Evolutionary conservation across 2,888 invertebrate species (phyloP).

Genomic region (Drosophila infuscata): DNA sequence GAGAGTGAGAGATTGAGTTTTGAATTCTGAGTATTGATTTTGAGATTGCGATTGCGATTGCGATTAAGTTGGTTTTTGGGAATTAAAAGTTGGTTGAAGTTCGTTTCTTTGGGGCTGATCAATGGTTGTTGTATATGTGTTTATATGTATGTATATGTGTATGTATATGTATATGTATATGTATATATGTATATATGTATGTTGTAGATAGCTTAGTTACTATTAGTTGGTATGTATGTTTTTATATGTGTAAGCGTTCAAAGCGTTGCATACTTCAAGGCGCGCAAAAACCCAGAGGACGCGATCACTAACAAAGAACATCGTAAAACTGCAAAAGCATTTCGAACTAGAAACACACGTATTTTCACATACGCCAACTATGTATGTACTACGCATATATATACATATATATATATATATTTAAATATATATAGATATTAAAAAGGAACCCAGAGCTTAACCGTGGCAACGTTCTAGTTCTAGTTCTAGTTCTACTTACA

Average conservation of each 20-base stretch:
- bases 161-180: conserved; percentile 4
- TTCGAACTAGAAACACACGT: conserved; percentile 33
- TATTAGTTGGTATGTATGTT: conserved; percentile 4
- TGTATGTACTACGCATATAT: conserved; percentile 26
- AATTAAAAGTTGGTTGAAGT: conserved; percentile 15
- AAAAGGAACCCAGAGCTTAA: conserved; percentile 32
- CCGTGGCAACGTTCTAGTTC: conserved; percentile 34
- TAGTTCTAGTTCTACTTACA: conserved; percentile 43
- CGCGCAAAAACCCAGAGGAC: conserved; percentile 46
- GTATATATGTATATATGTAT: conserved; percentile 12
- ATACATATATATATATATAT: background rate
- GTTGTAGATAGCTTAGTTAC: conserved; percentile 1
- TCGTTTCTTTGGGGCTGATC: conserved; percentile 30
- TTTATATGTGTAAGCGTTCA: conserved; percentile 53
- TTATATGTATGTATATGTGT: conserved; percentile 11
- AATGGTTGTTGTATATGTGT: conserved; percentile 25
- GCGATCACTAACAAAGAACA: conserved; percentile 36
- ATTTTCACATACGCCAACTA: conserved; percentile 1
- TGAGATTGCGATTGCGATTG: conserved; percentile 14
- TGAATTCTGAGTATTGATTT: conserved; percentile 16
- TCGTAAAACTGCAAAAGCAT: conserved; percentile 38
- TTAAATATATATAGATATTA: background rate
- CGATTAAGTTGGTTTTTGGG: conserved; percentile 6
- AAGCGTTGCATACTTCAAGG: conserved; percentile 69
- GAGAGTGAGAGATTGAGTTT: conserved; percentile 39